phyloP scores from a whole-genome alignment of 2,113 vertebrate genomes.

The Lophochroa leadbeateri region DNA sequence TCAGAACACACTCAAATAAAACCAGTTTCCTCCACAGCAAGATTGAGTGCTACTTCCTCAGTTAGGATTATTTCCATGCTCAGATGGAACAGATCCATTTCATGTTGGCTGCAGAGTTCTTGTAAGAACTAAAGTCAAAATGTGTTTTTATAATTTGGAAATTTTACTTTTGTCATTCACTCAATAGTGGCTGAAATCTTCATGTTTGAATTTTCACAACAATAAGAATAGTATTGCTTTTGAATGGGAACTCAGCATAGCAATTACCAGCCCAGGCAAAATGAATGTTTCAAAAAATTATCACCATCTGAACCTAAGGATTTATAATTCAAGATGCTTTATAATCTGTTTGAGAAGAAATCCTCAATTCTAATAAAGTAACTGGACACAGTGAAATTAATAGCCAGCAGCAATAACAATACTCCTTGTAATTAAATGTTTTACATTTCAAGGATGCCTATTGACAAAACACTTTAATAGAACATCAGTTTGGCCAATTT shows the following conservation, averaged over 20 bases:
- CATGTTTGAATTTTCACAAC: slow-evolving; percentile 1
- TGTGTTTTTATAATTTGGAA: not conserved
- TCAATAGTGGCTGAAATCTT: not conserved
- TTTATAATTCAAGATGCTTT: not conserved
- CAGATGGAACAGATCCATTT: not conserved
- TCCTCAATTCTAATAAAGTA: not conserved
- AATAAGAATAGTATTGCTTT: slow-evolving; percentile 7
- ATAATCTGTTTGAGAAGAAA: not conserved
- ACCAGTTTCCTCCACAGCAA: not conserved
- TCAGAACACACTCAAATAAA: not conserved
- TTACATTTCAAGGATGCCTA: not conserved
- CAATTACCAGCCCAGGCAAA: not conserved
- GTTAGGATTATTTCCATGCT: not conserved
- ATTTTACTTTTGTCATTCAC: not conserved
- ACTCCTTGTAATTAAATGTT: slow-evolving; percentile 25
- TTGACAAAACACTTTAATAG: not conserved
- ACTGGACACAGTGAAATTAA: not conserved
- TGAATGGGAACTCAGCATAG: not conserved
- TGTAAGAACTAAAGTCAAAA: not conserved
- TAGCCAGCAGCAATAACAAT: not conserved
- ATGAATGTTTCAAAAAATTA: not conserved
- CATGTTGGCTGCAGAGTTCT: not conserved
- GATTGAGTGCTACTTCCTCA: not conserved
- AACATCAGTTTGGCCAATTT: not conserved
- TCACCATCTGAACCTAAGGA: not conserved